These are phyloP conservation scores for Tipula lateralis DNA, from an alignment of 2,888 invertebrate species.

Conservation along the genomic window DNA sequence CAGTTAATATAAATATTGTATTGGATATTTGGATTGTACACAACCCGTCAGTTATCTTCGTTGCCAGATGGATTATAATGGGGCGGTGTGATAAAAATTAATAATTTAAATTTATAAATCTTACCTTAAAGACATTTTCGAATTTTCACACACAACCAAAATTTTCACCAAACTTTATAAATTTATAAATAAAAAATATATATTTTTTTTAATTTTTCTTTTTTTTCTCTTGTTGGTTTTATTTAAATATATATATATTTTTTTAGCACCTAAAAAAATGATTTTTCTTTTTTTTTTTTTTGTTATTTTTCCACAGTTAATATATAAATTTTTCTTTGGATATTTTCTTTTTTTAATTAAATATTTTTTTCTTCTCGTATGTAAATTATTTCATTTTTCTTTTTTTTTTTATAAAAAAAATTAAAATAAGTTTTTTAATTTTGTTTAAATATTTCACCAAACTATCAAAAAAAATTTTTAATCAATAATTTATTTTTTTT, in stretches of 20 bases:
- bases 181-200: neutral
- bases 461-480: neutral
- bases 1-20: neutral
- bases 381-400: neutral
- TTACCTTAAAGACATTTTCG: neutral
- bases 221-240: constrained; percentile 5
- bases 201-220: neutral
- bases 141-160: neutral
- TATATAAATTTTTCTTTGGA: constrained; percentile 19
- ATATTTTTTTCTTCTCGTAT: neutral
- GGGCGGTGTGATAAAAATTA: neutral
- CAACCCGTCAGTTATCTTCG: neutral
- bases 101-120: neutral
- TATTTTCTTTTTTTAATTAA: neutral
- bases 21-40: neutral
- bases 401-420: constrained; percentile 12
- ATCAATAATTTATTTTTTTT: neutral
- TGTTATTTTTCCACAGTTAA: neutral
- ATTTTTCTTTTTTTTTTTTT: constrained; percentile 2
- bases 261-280: constrained; percentile 24
- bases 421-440: neutral
- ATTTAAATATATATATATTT: constrained; percentile 15
- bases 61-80: neutral
- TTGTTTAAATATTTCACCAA: neutral
- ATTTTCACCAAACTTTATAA: neutral